Conservation (phyloP, 2,113 vertebrate species). For the Antechinus flavipes region DNA sequence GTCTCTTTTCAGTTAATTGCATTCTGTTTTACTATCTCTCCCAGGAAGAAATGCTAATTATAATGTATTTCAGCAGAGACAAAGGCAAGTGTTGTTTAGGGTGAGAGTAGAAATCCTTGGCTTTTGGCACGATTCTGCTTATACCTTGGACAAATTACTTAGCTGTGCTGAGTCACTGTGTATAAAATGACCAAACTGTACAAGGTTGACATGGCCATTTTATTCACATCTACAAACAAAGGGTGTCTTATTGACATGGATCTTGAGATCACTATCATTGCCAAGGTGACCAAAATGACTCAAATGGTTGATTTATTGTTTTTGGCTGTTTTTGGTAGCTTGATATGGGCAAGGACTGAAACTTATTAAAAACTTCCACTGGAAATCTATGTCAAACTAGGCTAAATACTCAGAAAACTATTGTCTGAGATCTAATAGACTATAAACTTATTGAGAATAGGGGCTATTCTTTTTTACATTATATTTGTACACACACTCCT, state of each 20-base stretch:
- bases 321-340: background rate
- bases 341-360: background rate
- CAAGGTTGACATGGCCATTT: background rate
- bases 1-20: constrained; percentile 68
- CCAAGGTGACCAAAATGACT: background rate
- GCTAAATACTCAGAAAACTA: background rate
- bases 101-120: constrained; percentile 2
- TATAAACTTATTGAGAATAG: background rate
- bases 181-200: background rate
- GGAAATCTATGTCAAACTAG: background rate
- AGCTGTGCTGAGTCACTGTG: constrained; percentile 29
- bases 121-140: constrained; percentile 23
- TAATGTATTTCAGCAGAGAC: constrained; percentile 59
- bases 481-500: background rate
- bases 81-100: constrained; percentile 61
- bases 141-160: constrained; percentile 36
- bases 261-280: background rate
- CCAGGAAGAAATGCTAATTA: constrained; percentile 65
- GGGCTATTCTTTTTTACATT: background rate
- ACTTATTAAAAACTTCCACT: background rate
- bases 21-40: constrained; percentile 63
- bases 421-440: background rate
- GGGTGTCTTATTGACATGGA: background rate
- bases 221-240: constrained; percentile 6
- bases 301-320: background rate